Evolutionary conservation across 2,113 vertebrate genomes (phyloP).

Genomic region (Nibea albiflora): DNA sequence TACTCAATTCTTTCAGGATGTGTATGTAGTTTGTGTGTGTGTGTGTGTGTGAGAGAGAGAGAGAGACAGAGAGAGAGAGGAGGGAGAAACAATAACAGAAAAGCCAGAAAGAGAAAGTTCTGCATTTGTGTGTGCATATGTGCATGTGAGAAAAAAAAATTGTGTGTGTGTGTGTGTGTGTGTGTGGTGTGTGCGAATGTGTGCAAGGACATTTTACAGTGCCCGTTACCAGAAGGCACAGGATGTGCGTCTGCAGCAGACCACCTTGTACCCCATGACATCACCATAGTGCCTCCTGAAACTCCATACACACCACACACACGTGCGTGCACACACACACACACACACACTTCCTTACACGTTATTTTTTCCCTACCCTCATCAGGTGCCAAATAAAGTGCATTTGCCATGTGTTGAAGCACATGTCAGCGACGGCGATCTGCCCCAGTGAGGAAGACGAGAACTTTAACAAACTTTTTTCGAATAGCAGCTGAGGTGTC

Average conservation of each 20-base stretch:
- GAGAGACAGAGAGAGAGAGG: not conserved
- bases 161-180: slow-evolving; percentile 1
- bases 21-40: not conserved
- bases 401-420: slow-evolving; percentile 59
- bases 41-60: not conserved
- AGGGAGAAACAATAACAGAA: not conserved
- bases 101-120: not conserved
- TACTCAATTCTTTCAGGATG: slow-evolving; percentile 11
- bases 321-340: not conserved
- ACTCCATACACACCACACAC: slow-evolving; percentile 3
- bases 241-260: slow-evolving; percentile 68
- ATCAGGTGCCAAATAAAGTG: slow-evolving; percentile 62
- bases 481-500: slow-evolving; percentile 21
- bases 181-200: slow-evolving; percentile 18
- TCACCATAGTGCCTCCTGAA: slow-evolving; percentile 57
- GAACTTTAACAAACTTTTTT: slow-evolving; percentile 40
- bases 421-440: slow-evolving; percentile 57
- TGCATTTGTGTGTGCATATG: not conserved
- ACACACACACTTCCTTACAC: slow-evolving; percentile 4
- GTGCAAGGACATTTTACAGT: slow-evolving; percentile 47
- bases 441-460: slow-evolving; percentile 21
- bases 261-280: slow-evolving; percentile 73
- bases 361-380: slow-evolving; percentile 41
- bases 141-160: not conserved
- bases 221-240: slow-evolving; percentile 56